Percentiles rank a stretch among this genome's conserved stretches.
Evolutionary conservation across 2,888 invertebrate species (phyloP).

Genomic region (Nomada lathburiana): DNA sequence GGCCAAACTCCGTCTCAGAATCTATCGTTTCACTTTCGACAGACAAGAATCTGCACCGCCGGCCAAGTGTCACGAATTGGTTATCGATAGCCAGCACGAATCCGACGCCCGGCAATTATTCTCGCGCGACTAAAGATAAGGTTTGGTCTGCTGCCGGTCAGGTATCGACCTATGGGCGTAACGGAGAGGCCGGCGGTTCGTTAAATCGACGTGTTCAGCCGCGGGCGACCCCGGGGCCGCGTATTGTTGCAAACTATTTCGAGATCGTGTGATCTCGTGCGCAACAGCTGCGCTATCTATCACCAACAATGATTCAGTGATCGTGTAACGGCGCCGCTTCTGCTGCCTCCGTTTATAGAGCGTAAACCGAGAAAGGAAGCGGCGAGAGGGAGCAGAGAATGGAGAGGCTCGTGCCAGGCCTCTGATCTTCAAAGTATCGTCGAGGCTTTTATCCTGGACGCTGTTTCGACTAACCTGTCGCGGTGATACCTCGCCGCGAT

Average conservation of each 20-base stretch:
- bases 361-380: constrained; percentile 72
- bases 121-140: constrained; percentile 61
- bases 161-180: constrained; percentile 48
- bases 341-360: constrained; percentile 79
- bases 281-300: constrained; percentile 83
- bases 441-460: constrained; percentile 73
- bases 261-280: constrained; percentile 79
- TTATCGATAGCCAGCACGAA: neutral
- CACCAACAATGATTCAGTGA: constrained; percentile 83
- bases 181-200: constrained; percentile 60
- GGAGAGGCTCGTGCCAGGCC: constrained; percentile 69
- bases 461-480: constrained; percentile 61
- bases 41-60: neutral
- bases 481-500: constrained; percentile 57
- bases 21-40: too few relatives aligned
- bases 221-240: constrained; percentile 51
- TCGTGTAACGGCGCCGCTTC: constrained; percentile 77
- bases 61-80: constrained; percentile 8
- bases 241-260: constrained; percentile 83
- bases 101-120: constrained; percentile 54
- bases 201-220: constrained; percentile 68
- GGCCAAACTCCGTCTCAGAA: too few relatives aligned
- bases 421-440: constrained; percentile 81
- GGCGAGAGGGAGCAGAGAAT: constrained; percentile 34
- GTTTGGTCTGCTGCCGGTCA: constrained; percentile 32